Conservation (phyloP, 2,888 invertebrate genomes). For the Osedax fenrisi region DNA sequence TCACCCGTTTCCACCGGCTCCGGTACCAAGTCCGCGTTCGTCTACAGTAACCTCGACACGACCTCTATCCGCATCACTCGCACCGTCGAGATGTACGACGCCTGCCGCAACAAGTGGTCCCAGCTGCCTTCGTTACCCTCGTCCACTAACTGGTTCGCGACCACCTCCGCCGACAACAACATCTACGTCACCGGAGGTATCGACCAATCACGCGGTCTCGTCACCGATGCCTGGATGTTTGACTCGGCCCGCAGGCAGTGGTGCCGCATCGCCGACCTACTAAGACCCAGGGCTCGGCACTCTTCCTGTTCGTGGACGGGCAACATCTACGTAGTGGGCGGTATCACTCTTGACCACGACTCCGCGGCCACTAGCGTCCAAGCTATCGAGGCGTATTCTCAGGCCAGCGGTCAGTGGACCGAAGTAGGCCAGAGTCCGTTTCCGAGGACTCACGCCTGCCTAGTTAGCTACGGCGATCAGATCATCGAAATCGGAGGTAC, state of each 20-base stretch:
- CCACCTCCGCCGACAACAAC: conserved; percentile 42
- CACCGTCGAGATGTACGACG: conserved; percentile 47
- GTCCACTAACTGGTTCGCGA: conserved; percentile 43
- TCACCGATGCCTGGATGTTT: conserved; percentile 45
- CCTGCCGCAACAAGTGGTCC: conserved; percentile 46
- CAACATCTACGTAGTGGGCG: conserved; percentile 45
- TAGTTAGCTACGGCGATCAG: conserved; percentile 43
- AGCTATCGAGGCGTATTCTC: conserved; percentile 45
- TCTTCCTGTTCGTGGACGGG: conserved; percentile 43
- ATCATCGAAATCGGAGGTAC: conserved; percentile 47
- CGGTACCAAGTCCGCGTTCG: conserved; percentile 44
- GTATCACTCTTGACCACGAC: conserved; percentile 39
- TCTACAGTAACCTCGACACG: conserved; percentile 23
- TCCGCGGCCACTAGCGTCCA: conserved; percentile 42
- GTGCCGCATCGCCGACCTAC: conserved; percentile 41
- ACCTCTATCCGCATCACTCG: conserved; percentile 38
- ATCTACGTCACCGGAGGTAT: conserved; percentile 48
- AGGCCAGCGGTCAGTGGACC: conserved; percentile 40
- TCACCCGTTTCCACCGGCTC: conserved; percentile 49
- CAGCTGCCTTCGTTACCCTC: conserved; percentile 43
- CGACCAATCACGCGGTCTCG: conserved; percentile 41
- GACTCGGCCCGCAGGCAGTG: conserved; percentile 43
- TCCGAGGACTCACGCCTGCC: conserved; percentile 44
- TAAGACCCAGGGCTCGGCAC: conserved; percentile 46
- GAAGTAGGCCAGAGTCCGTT: conserved; percentile 44